Conservation (phyloP, 1,140 invertebrate genomes). For the Penaeus japonicus region DNA sequence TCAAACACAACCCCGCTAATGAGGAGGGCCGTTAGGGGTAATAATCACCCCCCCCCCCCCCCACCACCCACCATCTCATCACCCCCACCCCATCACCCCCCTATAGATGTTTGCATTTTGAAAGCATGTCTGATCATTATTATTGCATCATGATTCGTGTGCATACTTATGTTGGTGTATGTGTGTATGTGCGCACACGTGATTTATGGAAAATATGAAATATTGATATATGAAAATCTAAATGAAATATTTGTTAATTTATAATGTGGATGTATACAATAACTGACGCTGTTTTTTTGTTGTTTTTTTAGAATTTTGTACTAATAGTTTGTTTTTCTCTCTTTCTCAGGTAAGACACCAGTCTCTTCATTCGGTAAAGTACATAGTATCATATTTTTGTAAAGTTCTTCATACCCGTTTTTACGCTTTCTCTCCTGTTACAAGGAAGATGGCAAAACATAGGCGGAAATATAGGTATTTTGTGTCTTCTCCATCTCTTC, state of each 20-base stretch:
- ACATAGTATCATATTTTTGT: background rate
- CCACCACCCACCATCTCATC: too few species aligned
- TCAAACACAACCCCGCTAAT: too few species aligned
- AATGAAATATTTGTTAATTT: background rate
- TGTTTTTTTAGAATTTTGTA: background rate
- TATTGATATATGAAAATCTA: background rate
- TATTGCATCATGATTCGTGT: background rate
- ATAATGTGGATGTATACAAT: constrained; percentile 30
- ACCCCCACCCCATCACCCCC: too few species aligned
- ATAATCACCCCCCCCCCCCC: too few species aligned
- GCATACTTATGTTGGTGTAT: background rate
- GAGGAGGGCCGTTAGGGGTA: too few species aligned
- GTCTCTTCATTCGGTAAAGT: constrained; percentile 19
- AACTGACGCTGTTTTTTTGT: background rate
- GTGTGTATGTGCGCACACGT: background rate
- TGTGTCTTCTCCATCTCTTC: too few species aligned
- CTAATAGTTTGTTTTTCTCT: constrained; percentile 15
- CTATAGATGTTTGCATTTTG: too few species aligned
- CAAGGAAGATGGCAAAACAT: too few species aligned
- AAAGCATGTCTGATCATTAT: too few species aligned
- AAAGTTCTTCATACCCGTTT: too few species aligned
- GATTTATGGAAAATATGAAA: background rate
- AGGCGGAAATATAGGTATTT: too few species aligned
- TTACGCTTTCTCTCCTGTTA: too few species aligned
- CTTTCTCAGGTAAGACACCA: constrained; percentile 43